Percentiles rank a stretch among this genome's conserved stretches.
Conservation (phyloP, 1,140 invertebrate genomes). For the Homalodisca vitripennis region DNA sequence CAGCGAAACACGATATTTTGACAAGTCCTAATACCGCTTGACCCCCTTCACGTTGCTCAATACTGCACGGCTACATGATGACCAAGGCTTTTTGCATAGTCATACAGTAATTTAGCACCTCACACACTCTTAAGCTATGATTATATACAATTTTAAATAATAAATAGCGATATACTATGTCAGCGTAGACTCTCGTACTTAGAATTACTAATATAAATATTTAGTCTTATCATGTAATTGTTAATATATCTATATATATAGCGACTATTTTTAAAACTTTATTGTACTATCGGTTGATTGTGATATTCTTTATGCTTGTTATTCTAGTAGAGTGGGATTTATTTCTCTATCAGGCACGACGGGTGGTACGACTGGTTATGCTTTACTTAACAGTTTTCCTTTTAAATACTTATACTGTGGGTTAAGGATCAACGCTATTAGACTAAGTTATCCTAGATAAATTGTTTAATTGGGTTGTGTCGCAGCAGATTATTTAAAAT, state of each 20-base stretch:
- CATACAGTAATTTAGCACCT: not conserved
- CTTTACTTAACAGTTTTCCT: not conserved
- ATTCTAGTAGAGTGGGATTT: not conserved
- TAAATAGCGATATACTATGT: slow-evolving; percentile 10
- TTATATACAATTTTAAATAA: slow-evolving; percentile 14
- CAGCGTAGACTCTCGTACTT: slow-evolving; percentile 12
- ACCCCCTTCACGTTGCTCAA: slow-evolving; percentile 11
- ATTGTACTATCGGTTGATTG: slow-evolving; percentile 10
- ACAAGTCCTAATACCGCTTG: too few species aligned
- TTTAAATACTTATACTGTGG: too few species aligned
- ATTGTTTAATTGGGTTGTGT: too few species aligned
- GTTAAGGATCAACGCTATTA: too few species aligned
- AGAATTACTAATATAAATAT: slow-evolving; percentile 14
- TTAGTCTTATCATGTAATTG: slow-evolving; percentile 6
- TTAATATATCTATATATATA: slow-evolving; percentile 14
- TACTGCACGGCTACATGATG: not conserved
- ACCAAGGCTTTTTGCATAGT: slow-evolving; percentile 15
- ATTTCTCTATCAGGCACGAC: not conserved
- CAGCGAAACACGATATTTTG: too few species aligned
- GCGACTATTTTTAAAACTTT: slow-evolving; percentile 11
- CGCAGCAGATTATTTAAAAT: too few species aligned
- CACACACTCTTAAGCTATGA: slow-evolving; percentile 12
- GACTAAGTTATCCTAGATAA: too few species aligned
- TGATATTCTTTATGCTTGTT: slow-evolving; percentile 15
- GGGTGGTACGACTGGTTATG: not conserved